Evolutionary conservation across 2,797 vertebrate species (phyloP), one percentile per base, ranked within the genome.

Genomic region (Pseudopleuronectes americanus): DNA sequence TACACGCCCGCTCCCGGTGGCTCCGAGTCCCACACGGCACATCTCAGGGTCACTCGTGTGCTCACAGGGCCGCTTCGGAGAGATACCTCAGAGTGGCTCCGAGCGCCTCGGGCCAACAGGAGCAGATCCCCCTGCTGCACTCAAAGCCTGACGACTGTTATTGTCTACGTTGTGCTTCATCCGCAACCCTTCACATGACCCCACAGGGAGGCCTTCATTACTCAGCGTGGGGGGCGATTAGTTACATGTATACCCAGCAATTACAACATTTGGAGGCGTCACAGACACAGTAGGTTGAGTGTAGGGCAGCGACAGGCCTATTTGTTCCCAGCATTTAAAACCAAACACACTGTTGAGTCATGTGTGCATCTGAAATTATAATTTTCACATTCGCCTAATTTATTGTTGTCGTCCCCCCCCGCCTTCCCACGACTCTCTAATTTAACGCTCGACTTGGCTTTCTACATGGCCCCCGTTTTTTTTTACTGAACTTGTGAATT

Each of bases 141-240:
- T 85, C 68, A 59, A 64, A 70, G 84, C 64, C 52, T 6, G 57
- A 84, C 75, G 62, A 81, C 84, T 84, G 84, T 89, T 85, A 85
- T 89, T 76, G 74, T 92, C 76, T 88, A 58, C 79, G 86, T 87
- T 69, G 76, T 84, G 77, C 73, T 79, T 80, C 69, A 62, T 84
- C 83, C 71, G 43, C 70, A 84, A 58, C 43, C 59, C 70, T 71
- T 80, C 57, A 45, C 60, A 13, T 57, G 8, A 59, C 48, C 76
- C 68, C 68, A 71, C 69, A 76, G 13, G 36, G 64, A 83, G 22
- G 71, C 84, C 62, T 79, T 90, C 79, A 88, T 90, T 87, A 87
- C 77, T 69, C 87, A 82, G 87, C 86, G 64, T 56, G 87, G 72
- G 72, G 69, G 17, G 81, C 84, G 57, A 73, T 87, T 84, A 68